phyloP scores from a whole-genome alignment of 2,888 invertebrate genomes.

The Mythimna albipuncta region DNA sequence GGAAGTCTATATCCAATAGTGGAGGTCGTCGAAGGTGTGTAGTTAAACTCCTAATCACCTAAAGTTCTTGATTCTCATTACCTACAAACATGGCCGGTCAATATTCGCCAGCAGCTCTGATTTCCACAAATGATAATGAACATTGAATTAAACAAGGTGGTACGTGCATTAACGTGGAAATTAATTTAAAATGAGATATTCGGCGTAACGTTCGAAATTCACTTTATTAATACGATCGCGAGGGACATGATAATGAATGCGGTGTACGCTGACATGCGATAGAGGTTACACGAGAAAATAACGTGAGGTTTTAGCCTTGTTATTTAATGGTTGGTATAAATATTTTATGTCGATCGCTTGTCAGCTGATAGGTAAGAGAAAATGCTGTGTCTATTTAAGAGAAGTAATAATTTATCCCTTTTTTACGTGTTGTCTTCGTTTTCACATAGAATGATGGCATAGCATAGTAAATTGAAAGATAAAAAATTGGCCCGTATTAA shows the following conservation, averaged over 20 bases:
- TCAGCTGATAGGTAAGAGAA: neutral
- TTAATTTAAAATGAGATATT: conserved; percentile 48
- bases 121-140: conserved; percentile 9
- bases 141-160: conserved; percentile 1
- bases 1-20: no score
- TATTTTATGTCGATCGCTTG: neutral
- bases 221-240: conserved; percentile 44
- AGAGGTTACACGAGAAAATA: neutral
- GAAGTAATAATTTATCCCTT: neutral
- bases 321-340: neutral
- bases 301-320: neutral
- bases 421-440: neutral
- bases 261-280: conserved; percentile 18
- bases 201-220: conserved; percentile 37
- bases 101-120: neutral
- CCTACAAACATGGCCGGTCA: no score
- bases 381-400: neutral
- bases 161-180: conserved; percentile 21
- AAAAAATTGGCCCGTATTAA: no score
- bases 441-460: no score
- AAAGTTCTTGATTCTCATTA: neutral
- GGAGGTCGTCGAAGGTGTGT: no score
- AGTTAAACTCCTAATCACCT: neutral
- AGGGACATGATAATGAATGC: conserved; percentile 23
- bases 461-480: no score